Evolutionary conservation across 2,113 vertebrate species (phyloP).

Genomic region (Thalassarche chlororhynchos): DNA sequence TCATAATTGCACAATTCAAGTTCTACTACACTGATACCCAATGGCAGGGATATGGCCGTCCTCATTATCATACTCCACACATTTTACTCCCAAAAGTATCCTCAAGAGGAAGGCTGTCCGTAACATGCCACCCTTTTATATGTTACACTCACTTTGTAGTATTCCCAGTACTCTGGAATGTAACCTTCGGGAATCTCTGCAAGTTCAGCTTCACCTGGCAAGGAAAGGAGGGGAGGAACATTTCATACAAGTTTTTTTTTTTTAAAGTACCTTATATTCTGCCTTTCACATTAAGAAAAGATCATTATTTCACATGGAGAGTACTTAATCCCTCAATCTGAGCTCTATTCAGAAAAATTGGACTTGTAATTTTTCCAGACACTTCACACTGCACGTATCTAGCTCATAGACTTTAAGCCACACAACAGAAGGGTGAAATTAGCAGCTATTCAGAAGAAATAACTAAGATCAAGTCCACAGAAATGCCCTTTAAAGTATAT

Average conservation of each 20-base stretch:
- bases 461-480: not conserved
- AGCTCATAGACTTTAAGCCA: not conserved
- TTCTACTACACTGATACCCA: not conserved
- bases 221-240: not conserved
- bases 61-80: not conserved
- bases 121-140: not conserved
- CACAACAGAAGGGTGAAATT: not conserved
- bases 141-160: conserved; percentile 82
- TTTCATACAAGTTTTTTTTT: not conserved
- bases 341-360: not conserved
- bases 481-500: not conserved
- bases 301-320: not conserved
- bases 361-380: not conserved
- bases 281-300: not conserved
- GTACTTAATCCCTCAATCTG: not conserved
- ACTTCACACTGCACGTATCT: not conserved
- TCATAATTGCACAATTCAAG: not conserved
- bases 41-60: not conserved
- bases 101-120: not conserved
- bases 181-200: conserved; percentile 91
- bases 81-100: not conserved
- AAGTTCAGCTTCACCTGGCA: conserved; percentile 90
- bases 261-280: not conserved
- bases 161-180: conserved; percentile 92
- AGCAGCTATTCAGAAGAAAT: not conserved